Conservation (phyloP, 2,113 vertebrate genomes). For the Nematolebias whitei region DNA sequence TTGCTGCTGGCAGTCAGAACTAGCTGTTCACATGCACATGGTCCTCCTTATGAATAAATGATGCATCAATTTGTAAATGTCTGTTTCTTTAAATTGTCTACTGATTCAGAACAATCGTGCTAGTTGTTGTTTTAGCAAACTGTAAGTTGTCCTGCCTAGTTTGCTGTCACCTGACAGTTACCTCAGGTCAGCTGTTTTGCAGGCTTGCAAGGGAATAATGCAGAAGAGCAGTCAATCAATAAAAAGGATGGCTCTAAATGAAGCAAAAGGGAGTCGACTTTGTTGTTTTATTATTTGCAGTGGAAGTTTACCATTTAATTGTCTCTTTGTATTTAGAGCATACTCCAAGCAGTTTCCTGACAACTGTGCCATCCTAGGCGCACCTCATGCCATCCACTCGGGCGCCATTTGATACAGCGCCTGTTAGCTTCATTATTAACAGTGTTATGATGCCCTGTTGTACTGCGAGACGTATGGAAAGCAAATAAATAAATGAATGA, state of each 20-base stretch:
- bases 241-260: conserved; percentile 83
- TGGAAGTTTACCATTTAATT: conserved; percentile 86
- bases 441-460: conserved; percentile 74
- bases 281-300: conserved; percentile 84
- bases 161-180: conserved; percentile 74
- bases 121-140: conserved; percentile 48
- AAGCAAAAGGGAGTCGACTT: conserved; percentile 84
- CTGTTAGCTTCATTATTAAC: conserved; percentile 78
- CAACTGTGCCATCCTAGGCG: conserved; percentile 63
- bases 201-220: conserved; percentile 83
- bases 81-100: conserved; percentile 34
- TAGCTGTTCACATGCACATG: too few relatives aligned
- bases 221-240: conserved; percentile 86
- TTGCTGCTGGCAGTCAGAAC: too few relatives aligned
- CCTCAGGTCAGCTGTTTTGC: conserved; percentile 83
- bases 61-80: conserved; percentile 9
- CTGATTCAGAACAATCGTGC: conserved; percentile 24
- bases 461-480: conserved; percentile 71
- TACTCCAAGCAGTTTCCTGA: conserved; percentile 76
- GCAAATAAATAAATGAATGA: conserved; percentile 81
- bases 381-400: conserved; percentile 58
- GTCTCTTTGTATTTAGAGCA: conserved; percentile 83
- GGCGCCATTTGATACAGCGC: conserved; percentile 75
- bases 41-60: too few relatives aligned
- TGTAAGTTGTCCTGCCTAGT: conserved; percentile 47